A percentile compares a stretch with the other conserved stretches of the same genome.
Conservation (phyloP, 1,140 invertebrate species). For the Batillaria attramentaria region DNA sequence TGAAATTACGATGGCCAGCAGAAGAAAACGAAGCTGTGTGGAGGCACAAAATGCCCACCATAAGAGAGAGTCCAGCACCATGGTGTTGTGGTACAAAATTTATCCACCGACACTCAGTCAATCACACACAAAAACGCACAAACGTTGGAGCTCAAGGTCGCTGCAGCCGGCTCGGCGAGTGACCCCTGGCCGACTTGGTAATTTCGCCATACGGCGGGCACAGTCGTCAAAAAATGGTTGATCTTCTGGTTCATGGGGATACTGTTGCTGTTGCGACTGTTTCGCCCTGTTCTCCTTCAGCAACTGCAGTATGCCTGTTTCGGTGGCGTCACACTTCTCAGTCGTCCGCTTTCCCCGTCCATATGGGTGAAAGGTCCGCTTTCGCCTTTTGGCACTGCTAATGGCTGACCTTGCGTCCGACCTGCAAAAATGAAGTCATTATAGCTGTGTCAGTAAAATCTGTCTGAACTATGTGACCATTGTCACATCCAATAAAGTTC, state of each 20-base stretch:
- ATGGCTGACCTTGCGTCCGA: slow-evolving; percentile 1
- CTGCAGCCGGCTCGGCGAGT: no score
- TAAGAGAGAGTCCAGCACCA: no score
- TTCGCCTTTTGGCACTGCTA: slow-evolving; percentile 2
- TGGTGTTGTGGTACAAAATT: no score
- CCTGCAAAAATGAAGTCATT: slow-evolving; percentile 3
- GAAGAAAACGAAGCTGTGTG: no score
- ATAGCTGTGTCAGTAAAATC: not conserved
- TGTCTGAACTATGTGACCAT: no score
- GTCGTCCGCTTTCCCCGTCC: not conserved
- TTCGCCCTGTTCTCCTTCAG: slow-evolving; percentile 2
- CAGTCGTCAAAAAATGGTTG: slow-evolving; percentile 3
- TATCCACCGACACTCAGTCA: no score
- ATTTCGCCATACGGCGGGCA: not conserved
- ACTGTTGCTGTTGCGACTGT: not conserved
- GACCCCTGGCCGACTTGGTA: no score
- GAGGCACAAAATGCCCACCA: no score
- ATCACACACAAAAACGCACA: no score
- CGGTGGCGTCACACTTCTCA: not conserved
- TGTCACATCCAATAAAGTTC: no score
- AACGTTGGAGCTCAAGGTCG: no score
- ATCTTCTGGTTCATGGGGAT: not conserved
- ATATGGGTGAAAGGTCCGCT: slow-evolving; percentile 2
- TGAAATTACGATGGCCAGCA: no score
- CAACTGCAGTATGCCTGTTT: not conserved